Base-by-base conservation (phyloP, 1,140 invertebrate genomes). In the Babylonia areolata region DNA sequence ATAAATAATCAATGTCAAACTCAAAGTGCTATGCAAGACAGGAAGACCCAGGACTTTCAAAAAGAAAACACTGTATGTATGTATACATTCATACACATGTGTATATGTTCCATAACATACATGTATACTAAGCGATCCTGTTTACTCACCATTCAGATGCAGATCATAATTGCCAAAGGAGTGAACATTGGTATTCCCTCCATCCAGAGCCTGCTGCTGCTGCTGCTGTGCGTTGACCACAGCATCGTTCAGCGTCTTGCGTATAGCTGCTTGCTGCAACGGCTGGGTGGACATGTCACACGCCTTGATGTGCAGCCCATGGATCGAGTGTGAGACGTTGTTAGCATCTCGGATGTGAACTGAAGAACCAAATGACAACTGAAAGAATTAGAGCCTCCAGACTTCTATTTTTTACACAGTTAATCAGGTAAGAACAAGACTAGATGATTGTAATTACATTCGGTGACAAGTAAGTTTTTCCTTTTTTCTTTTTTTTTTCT, bases 181-280 rank as follows among this genome's bases (percentile, higher is more conserved):
- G 11, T 92, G 86, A 20, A 93, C 90, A 89, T 93, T 93, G 17
- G 89, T 90, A 71, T 89, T 88, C 28, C 89, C 91, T 69, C 91
- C 89, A n/a, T 93, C 88, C 85, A 95, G 95, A 15, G 42, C 95
- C 96, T 94, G 96, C 96, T 94, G 96, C 96, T 89, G 95, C 39
- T 86, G 87, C n/a, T 78, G 80, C 95, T 88, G 89, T 31, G 96
- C 95, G 91, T 96, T 96, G 89, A 96, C 96, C 46, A 98, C 97
- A 64, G 97, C 97, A 94, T 98, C 97, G 93, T 97, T 98, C 42
- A 98, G 95, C 94, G 98, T 96, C 95, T 97, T 98, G 92, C 97
- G 96, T 73, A 97, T 97, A 85, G 97, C 91, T 73, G 96, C 96
- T n/a, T 97, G 96, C 91, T 97, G 97, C n/a, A 97, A 96, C 3